These are phyloP conservation scores for Sebastes taczanowskii DNA, from an alignment of 2,797 vertebrate genomes.

Conservation along the genomic window DNA sequence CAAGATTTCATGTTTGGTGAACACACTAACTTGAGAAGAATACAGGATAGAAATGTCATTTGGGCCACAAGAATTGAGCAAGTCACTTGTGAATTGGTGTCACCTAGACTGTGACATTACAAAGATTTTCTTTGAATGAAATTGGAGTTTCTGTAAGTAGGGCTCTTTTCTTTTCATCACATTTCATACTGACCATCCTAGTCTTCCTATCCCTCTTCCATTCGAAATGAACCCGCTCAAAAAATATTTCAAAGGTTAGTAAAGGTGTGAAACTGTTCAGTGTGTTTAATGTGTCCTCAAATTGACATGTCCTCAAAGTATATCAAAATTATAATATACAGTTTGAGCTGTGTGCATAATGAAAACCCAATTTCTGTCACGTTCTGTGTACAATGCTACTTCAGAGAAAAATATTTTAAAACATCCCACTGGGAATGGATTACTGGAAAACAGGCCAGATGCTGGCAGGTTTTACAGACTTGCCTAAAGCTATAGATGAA, in stretches of 20 bases:
- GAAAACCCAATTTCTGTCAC: neutral
- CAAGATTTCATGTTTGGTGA: neutral
- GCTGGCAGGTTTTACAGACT: slow-evolving; percentile 13
- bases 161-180: neutral
- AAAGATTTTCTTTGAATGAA: neutral
- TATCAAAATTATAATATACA: neutral
- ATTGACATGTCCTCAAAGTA: neutral
- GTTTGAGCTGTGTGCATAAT: neutral
- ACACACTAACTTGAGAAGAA: neutral
- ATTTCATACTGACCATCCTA: neutral
- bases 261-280: too few species aligned
- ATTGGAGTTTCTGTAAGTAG: neutral
- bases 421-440: neutral
- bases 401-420: neutral
- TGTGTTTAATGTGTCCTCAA: neutral
- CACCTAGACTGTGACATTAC: neutral
- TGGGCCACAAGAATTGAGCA: neutral
- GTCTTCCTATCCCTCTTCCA: neutral
- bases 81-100: neutral
- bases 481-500: slow-evolving; percentile 2
- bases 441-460: neutral
- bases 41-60: neutral
- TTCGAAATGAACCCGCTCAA: too few species aligned
- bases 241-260: neutral
- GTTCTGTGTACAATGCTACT: neutral